phyloP scores from a whole-genome alignment of 2,113 vertebrate genomes.

The Dasypus novemcinctus region DNA sequence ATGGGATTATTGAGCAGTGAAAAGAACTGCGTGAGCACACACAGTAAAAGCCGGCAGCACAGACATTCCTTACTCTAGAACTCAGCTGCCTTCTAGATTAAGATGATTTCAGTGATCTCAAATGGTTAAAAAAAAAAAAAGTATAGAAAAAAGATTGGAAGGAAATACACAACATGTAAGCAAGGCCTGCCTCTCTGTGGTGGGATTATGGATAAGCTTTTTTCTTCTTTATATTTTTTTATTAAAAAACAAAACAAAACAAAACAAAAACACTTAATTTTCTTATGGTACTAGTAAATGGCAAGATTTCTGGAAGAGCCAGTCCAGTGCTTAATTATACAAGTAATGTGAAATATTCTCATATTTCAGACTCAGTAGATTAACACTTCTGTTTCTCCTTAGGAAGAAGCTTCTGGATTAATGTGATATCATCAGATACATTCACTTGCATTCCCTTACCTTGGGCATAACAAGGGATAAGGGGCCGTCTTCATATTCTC shows the following conservation, averaged over 20 bases:
- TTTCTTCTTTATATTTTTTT: not conserved
- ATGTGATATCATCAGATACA: fast-evolving
- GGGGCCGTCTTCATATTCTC: constrained; percentile 71
- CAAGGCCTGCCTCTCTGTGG: not conserved
- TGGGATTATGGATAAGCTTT: not conserved
- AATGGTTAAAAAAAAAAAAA: not conserved
- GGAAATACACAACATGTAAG: not conserved
- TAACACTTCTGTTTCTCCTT: not conserved
- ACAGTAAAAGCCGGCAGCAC: not conserved
- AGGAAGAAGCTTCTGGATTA: not conserved
- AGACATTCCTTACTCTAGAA: not conserved
- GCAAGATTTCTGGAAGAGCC: not conserved
- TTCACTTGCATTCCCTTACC: constrained; percentile 66
- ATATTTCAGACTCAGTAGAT: not conserved
- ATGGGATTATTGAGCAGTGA: not conserved
- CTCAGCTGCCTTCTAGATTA: not conserved
- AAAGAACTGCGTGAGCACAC: not conserved
- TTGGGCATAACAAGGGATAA: constrained; percentile 83
- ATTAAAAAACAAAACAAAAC: not conserved
- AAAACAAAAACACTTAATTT: not conserved
- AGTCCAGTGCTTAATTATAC: not conserved
- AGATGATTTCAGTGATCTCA: not conserved
- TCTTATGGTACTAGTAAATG: not conserved
- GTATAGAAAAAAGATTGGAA: not conserved
- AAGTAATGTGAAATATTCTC: not conserved